Base-by-base conservation (phyloP, 1,140 invertebrate genomes). In the Drosophila hydei region DNA sequence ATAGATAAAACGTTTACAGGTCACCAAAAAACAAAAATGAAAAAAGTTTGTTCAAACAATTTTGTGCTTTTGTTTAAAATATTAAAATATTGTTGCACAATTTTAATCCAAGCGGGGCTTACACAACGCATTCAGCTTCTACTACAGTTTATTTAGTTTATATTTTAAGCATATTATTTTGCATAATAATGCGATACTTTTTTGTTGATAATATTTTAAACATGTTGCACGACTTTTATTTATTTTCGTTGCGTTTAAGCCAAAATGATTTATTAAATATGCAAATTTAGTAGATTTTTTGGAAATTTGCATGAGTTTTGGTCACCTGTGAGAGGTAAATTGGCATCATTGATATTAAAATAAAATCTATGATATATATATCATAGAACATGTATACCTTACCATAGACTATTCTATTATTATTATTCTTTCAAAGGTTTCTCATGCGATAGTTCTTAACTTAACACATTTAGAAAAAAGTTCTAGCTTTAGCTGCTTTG, bases 1-100 rank as follows among this genome's bases (percentile, higher is more conserved):
- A 76, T 36, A 77, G 73, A 77, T 67, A 67, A 72, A 81, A 59
- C 50, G 36, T 62, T 60, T 55, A 42, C 42, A 25, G 51, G 40
- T 67, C 63, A 36, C 9, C 45, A 59, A 59, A 7, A 16, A 16
- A 14, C 14, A 42, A 42, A 6, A 14, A 18, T 14, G n/a, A 18
- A 42, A 42, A 42, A 65, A 58, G 11, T 43, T 55, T 45, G 27
- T 16, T 50, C 43, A 65, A 58, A 59, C n/a, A 48, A 42, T 55
- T 42, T 61, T 45, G 11, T 48, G 33, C 25, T 50, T 40, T 21
- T 42, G 36, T 65, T 42, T 33, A 11, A 33, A 33, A 33, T 33
- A 33, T 33, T 33, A 33, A 33, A 33, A 71, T 45, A 71, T 68
- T 70, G 61, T 23, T 51, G 33, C 52, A 62, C 52, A 62, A 56